These are phyloP conservation scores for Vultur gryphus DNA, from an alignment of 2,797 vertebrate genomes.

Conservation along the genomic window DNA sequence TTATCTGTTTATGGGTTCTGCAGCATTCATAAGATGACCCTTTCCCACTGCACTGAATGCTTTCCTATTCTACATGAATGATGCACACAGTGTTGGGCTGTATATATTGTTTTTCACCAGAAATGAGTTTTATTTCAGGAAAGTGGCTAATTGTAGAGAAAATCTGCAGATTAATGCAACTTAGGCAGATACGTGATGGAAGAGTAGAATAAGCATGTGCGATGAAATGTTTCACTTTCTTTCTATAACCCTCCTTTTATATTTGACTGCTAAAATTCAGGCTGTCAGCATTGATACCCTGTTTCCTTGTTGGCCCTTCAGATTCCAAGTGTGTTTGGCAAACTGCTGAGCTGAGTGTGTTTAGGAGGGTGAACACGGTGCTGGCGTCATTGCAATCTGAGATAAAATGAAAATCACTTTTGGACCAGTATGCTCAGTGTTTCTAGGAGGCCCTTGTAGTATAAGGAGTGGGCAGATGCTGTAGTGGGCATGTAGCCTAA, in stretches of 20 bases:
- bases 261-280: neutral
- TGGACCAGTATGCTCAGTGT: neutral
- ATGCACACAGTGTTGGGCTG: neutral
- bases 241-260: neutral
- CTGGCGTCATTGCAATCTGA: neutral
- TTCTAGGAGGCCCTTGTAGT: neutral
- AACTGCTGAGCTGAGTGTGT: neutral
- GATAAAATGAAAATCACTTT: neutral
- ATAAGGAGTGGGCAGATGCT: neutral
- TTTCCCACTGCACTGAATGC: neutral
- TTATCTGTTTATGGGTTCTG: neutral
- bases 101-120: neutral
- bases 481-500: neutral
- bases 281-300: neutral
- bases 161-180: neutral
- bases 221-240: neutral
- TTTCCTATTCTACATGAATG: neutral
- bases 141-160: neutral
- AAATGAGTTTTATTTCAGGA: neutral
- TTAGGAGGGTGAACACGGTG: neutral
- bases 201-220: neutral
- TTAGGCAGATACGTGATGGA: neutral
- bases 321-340: neutral
- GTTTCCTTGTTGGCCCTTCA: neutral
- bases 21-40: neutral